phyloP scores from a whole-genome alignment of 2,888 invertebrate species.

The Pogonocherus hispidulus region DNA sequence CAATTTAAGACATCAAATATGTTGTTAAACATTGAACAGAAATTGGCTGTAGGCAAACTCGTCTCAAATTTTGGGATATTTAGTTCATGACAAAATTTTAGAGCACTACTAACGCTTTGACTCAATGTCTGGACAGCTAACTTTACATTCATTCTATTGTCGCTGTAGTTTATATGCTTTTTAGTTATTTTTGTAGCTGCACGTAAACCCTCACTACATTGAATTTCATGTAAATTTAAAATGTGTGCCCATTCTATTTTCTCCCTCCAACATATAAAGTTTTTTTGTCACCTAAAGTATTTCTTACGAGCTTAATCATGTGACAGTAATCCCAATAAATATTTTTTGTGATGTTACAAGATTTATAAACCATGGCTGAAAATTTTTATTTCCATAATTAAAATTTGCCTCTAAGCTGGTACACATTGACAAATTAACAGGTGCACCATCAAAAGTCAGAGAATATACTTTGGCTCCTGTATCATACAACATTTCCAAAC shows the following conservation, averaged over 20 bases:
- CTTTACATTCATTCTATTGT: conserved; percentile 36
- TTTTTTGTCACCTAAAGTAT: conserved; percentile 49
- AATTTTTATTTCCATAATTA: neutral
- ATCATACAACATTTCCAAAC: neutral
- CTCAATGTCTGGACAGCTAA: conserved; percentile 37
- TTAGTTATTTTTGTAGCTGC: conserved; percentile 28
- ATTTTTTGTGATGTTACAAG: neutral
- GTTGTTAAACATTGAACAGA: conserved; percentile 24
- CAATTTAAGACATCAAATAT: conserved; percentile 34
- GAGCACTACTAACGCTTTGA: conserved; percentile 27
- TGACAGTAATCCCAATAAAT: conserved; percentile 48
- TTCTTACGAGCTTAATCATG: conserved; percentile 55
- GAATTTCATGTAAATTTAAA: conserved; percentile 8
- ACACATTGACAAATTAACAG: conserved; percentile 1
- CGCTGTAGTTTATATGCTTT: conserved; percentile 31
- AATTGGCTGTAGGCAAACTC: neutral
- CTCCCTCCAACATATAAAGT: conserved; percentile 27
- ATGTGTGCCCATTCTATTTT: conserved; percentile 13
- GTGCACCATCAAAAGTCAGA: conserved; percentile 11
- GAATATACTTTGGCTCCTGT: neutral
- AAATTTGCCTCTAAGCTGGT: neutral
- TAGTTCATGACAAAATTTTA: conserved; percentile 7
- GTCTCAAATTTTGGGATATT: neutral
- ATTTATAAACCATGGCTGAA: neutral
- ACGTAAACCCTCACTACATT: conserved; percentile 20